Conservation (phyloP, 1,140 invertebrate genomes). For the Caenorhabditis briggsae region DNA sequence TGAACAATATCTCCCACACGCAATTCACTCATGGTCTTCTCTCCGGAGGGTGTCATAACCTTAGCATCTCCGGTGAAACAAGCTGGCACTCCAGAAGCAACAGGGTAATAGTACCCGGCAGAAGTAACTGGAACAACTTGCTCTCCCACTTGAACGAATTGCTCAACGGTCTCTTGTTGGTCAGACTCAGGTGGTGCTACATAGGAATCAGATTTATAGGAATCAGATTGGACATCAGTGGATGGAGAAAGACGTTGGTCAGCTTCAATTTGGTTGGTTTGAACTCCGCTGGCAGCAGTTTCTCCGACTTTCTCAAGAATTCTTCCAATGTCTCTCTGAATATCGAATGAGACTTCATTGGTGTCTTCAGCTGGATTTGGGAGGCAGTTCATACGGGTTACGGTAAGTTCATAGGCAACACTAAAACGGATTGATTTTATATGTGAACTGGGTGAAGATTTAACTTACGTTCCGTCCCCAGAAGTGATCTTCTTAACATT, state of each 20-base stretch:
- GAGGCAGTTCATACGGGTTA: slow-evolving; percentile 72
- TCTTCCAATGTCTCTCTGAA: slow-evolving; percentile 64
- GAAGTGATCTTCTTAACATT: slow-evolving; percentile 69
- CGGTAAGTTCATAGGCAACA: slow-evolving; percentile 69
- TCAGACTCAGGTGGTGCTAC: slow-evolving; percentile 45
- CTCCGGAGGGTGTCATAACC: slow-evolving; percentile 66
- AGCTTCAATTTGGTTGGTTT: slow-evolving; percentile 55
- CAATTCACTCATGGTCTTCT: slow-evolving; percentile 68
- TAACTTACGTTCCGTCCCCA: slow-evolving; percentile 64
- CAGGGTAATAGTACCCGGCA: slow-evolving; percentile 71
- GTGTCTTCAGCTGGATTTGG: slow-evolving; percentile 69
- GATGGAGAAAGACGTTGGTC: slow-evolving; percentile 53
- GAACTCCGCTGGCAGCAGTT: slow-evolving; percentile 46
- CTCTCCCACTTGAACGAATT: slow-evolving; percentile 71
- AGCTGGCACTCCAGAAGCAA: slow-evolving; percentile 67
- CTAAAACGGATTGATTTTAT: slow-evolving; percentile 50
- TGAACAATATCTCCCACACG: slow-evolving; percentile 68
- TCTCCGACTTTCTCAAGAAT: slow-evolving; percentile 70
- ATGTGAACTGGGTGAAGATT: neutral
- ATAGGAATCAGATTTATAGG: slow-evolving; percentile 18
- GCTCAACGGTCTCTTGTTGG: slow-evolving; percentile 56
- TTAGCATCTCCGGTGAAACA: slow-evolving; percentile 68
- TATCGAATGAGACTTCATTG: slow-evolving; percentile 69
- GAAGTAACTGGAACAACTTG: slow-evolving; percentile 69
- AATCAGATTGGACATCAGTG: slow-evolving; percentile 43